Conservation (phyloP, 2,888 invertebrate species). For the Xylota sylvarum region DNA sequence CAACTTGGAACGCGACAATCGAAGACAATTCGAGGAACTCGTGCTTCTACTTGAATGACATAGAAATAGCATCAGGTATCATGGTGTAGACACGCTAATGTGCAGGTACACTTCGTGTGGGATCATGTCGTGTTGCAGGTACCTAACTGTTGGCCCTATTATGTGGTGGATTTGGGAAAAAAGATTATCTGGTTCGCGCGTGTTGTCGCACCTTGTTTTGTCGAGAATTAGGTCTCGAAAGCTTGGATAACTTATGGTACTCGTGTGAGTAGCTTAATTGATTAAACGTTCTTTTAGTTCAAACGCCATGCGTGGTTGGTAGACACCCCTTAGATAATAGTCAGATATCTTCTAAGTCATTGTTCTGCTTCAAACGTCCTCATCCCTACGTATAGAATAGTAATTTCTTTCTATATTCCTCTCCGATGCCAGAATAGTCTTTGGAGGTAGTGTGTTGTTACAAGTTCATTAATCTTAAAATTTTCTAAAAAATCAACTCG, state of each 20-base stretch:
- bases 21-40: conserved; percentile 34
- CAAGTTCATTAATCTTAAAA: no score
- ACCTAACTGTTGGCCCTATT: conserved; percentile 44
- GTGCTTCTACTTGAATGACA: conserved; percentile 34
- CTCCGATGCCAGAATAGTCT: no score
- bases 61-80: conserved; percentile 29
- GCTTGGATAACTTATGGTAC: neutral
- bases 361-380: no score
- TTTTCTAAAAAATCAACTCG: no score
- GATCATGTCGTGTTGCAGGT: conserved; percentile 23
- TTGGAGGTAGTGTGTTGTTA: no score
- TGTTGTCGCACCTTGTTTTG: conserved; percentile 1
- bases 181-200: conserved; percentile 16
- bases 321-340: no score
- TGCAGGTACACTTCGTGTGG: neutral
- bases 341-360: no score
- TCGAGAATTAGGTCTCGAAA: neutral
- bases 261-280: no score
- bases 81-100: conserved; percentile 8
- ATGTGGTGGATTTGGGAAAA: neutral
- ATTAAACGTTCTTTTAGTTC: no score
- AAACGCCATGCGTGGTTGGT: no score
- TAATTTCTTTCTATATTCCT: no score
- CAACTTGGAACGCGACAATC: conserved; percentile 10
- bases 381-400: no score